Percentiles rank a stretch among this genome's conserved stretches.
phyloP scores from a whole-genome alignment of 1,140 invertebrate species.

The Carcinoscorpius rotundicauda region DNA sequence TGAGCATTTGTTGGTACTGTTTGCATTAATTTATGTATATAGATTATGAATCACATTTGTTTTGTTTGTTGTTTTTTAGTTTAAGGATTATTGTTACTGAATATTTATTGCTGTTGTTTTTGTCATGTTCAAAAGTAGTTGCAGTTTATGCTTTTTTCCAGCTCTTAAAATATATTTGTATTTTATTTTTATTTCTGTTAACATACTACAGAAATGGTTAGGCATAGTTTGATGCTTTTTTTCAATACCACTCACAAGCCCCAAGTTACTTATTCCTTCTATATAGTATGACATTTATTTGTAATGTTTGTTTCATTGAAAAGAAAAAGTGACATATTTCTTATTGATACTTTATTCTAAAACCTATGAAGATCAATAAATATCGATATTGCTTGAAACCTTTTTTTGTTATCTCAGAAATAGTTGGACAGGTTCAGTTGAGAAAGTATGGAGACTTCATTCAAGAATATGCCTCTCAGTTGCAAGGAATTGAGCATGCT shows the following conservation, averaged over 20 bases:
- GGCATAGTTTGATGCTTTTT: too few relatives aligned
- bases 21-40: too few relatives aligned
- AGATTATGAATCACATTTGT: too few relatives aligned
- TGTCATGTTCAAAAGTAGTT: too few relatives aligned
- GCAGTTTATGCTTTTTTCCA: too few relatives aligned
- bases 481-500: conserved; percentile 40
- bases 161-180: too few relatives aligned
- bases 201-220: too few relatives aligned
- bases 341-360: conserved; percentile 1
- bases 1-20: too few relatives aligned
- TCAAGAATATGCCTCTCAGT: conserved; percentile 45
- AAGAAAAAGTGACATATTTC: not conserved
- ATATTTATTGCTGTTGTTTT: too few relatives aligned
- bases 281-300: not conserved
- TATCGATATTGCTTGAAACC: not conserved
- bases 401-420: conserved; percentile 31
- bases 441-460: conserved; percentile 58
- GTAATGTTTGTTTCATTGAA: not conserved
- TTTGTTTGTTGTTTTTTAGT: too few relatives aligned
- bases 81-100: too few relatives aligned
- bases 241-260: not conserved
- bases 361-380: not conserved
- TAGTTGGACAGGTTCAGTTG: conserved; percentile 47
- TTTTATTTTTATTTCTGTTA: too few relatives aligned
- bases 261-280: not conserved